Evolutionary conservation across 2,113 vertebrate species (phyloP).

Genomic region (Ariopsis seemanni): DNA sequence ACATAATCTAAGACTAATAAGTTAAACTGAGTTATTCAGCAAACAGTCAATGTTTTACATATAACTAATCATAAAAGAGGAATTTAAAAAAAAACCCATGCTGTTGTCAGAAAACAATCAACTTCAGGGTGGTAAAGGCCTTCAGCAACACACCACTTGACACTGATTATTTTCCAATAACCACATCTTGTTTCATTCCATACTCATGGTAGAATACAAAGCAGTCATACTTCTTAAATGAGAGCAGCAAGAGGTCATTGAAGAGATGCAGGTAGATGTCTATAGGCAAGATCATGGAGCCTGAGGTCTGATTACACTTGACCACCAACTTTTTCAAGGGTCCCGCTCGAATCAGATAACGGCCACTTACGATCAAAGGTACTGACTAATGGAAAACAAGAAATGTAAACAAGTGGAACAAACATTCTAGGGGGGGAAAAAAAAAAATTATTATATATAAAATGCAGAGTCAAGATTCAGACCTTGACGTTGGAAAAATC

Average conservation of each 20-base stretch:
- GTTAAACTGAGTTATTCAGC: not conserved
- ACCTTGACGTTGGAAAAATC: conserved; percentile 76
- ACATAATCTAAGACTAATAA: not conserved
- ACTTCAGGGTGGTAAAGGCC: not conserved
- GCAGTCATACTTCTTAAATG: conserved; percentile 65
- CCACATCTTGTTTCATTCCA: not conserved
- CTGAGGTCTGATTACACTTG: conserved; percentile 37
- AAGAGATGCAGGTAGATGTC: conserved; percentile 71
- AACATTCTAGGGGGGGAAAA: not conserved
- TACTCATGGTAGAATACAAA: not conserved
- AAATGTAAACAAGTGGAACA: not conserved
- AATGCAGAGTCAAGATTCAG: not conserved
- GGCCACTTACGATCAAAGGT: conserved; percentile 71
- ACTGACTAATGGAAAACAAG: conserved; percentile 60
- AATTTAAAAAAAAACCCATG: not conserved
- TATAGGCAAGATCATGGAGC: conserved; percentile 56
- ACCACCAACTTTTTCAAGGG: conserved; percentile 64
- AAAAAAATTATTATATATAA: too few species aligned
- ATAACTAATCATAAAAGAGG: not conserved
- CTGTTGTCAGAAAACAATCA: not conserved
- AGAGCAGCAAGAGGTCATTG: conserved; percentile 73
- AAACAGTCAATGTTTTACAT: not conserved
- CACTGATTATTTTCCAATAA: not conserved
- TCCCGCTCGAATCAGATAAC: conserved; percentile 71
- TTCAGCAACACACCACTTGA: not conserved